phyloP scores from a whole-genome alignment of 1,140 invertebrate genomes.

The Drosophila lini region DNA sequence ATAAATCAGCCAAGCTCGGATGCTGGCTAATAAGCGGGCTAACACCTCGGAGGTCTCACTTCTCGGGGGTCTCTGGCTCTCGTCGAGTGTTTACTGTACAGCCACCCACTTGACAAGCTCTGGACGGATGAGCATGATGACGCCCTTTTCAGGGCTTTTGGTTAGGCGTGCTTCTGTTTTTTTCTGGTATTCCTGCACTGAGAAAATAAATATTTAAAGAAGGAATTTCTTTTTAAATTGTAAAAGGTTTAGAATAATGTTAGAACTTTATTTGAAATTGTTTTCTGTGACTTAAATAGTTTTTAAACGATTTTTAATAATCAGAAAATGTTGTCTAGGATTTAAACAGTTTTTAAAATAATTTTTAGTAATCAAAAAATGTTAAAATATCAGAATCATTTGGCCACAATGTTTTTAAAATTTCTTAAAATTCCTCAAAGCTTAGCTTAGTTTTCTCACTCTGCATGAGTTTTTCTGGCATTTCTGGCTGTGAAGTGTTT shows the following conservation, averaged over 20 bases:
- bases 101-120: slow-evolving; percentile 69
- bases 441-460: not conserved
- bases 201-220: not conserved
- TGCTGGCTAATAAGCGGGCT: slow-evolving; percentile 72
- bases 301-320: not conserved
- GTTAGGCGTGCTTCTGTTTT: slow-evolving; percentile 55
- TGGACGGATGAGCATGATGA: slow-evolving; percentile 46
- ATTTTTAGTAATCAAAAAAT: too few relatives aligned
- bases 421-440: not conserved
- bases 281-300: not conserved
- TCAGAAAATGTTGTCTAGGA: too few relatives aligned
- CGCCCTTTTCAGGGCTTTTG: slow-evolving; percentile 74
- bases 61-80: slow-evolving; percentile 30
- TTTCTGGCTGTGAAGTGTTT: slow-evolving; percentile 46
- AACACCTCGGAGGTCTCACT: slow-evolving; percentile 78
- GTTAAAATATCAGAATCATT: too few relatives aligned
- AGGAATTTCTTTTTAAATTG: not conserved
- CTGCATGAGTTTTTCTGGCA: slow-evolving; percentile 11
- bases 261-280: not conserved
- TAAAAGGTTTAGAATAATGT: accelerated
- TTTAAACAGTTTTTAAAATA: not conserved
- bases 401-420: not conserved
- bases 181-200: slow-evolving; percentile 1
- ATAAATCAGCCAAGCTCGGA: slow-evolving; percentile 47
- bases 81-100: slow-evolving; percentile 75